Conservation (phyloP, 1,140 invertebrate species). For the Yoshiicerus persimilis region DNA sequence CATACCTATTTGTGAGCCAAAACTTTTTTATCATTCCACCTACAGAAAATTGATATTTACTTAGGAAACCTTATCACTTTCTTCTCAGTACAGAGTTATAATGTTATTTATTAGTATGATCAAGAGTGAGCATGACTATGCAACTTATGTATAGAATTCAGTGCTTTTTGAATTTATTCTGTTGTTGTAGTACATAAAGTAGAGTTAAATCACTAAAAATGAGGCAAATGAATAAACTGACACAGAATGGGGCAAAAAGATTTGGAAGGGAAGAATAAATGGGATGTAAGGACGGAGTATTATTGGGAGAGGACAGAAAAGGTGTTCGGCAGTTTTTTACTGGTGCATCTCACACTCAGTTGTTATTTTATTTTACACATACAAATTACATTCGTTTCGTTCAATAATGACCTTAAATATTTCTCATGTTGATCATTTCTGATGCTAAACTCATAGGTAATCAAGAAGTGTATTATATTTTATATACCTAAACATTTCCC, state of each 20-base stretch:
- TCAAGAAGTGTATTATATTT: not conserved
- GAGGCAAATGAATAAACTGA: not conserved
- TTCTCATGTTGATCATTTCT: not conserved
- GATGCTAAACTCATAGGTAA: not conserved
- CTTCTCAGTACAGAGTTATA: not conserved
- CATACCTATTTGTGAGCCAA: not conserved
- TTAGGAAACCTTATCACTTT: not conserved
- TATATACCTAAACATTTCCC: too few relatives aligned
- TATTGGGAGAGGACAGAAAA: not conserved
- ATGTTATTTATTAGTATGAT: not conserved
- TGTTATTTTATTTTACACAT: constrained; percentile 19
- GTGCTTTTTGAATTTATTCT: not conserved
- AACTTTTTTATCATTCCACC: not conserved
- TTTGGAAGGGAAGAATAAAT: not conserved
- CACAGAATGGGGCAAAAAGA: not conserved
- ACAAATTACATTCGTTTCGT: constrained; percentile 14
- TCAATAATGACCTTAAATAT: constrained; percentile 3
- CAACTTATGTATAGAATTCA: not conserved
- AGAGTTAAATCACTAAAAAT: not conserved
- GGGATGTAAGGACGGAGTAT: not conserved
- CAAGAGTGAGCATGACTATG: not conserved
- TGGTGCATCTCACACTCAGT: constrained; percentile 3
- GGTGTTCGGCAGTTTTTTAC: constrained; percentile 10
- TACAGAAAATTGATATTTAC: not conserved
- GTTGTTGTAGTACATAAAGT: not conserved